Percentiles rank a stretch among this genome's conserved stretches.
Conservation (phyloP, 2,113 vertebrate species). For the Cichladusa arquata region DNA sequence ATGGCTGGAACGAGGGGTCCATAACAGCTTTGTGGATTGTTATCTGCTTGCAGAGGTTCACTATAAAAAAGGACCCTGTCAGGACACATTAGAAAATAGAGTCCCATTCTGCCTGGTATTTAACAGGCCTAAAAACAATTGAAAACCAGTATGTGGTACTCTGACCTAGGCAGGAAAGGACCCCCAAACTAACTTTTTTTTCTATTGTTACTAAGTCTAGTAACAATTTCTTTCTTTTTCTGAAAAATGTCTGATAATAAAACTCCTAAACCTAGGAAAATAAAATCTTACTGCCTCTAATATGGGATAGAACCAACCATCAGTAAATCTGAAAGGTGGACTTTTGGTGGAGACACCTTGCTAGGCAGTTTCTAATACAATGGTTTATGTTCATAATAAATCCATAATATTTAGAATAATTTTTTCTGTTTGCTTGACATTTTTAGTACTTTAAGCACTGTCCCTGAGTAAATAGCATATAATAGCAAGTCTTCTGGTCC, state of each 20-base stretch:
- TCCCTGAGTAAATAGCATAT: constrained; percentile 2
- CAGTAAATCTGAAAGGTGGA: background rate
- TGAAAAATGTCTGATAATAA: background rate
- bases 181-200: background rate
- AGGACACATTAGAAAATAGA: constrained; percentile 6
- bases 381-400: constrained; percentile 33
- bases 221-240: background rate
- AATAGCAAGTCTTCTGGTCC: constrained; percentile 42
- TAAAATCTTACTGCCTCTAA: background rate
- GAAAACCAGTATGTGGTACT: background rate
- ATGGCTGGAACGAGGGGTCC: constrained; percentile 15
- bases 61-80: background rate
- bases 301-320: background rate
- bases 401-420: background rate
- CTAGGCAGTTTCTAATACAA: background rate
- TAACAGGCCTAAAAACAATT: background rate
- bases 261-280: background rate
- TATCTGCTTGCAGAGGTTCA: constrained; percentile 4
- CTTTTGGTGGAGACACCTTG: background rate
- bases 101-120: background rate
- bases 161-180: background rate
- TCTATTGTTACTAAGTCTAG: background rate
- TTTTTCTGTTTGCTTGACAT: background rate
- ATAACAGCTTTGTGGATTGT: background rate
- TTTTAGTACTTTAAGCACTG: background rate